Conservation (phyloP, 2,888 invertebrate species). For the Pomacea canaliculata region DNA sequence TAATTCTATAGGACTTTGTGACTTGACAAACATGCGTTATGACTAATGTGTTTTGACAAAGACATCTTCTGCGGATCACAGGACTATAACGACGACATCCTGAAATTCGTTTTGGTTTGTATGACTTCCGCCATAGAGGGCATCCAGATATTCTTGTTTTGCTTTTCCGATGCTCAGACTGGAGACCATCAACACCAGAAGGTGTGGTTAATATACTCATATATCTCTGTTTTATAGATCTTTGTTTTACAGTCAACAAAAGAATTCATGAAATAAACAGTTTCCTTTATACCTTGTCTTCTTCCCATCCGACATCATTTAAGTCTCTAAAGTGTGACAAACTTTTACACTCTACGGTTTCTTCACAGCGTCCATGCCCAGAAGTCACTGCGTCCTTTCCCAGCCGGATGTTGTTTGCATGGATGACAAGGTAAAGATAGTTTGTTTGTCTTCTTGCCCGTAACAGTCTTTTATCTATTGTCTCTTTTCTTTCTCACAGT, state of each 20-base stretch:
- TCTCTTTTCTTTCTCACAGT: too few relatives aligned
- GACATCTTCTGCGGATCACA: slow-evolving; percentile 26
- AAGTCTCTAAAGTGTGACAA: too few relatives aligned
- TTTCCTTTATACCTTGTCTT: too few relatives aligned
- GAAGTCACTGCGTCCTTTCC: slow-evolving; percentile 66
- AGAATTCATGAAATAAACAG: too few relatives aligned
- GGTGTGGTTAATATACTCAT: background rate
- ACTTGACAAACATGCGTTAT: too few relatives aligned
- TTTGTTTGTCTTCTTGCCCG: too few relatives aligned
- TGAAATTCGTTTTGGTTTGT: slow-evolving; percentile 22
- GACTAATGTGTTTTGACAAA: too few relatives aligned
- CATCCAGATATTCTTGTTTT: slow-evolving; percentile 23
- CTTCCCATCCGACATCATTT: too few relatives aligned
- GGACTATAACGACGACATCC: slow-evolving; percentile 31
- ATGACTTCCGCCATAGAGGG: slow-evolving; percentile 23
- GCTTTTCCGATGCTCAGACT: slow-evolving; percentile 18
- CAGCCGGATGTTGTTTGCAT: slow-evolving; percentile 64
- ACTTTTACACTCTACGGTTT: background rate
- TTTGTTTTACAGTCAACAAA: too few relatives aligned
- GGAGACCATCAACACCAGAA: slow-evolving; percentile 11
- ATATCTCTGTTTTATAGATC: too few relatives aligned
- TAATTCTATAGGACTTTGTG: too few relatives aligned
- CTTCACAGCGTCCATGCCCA: slow-evolving; percentile 63
- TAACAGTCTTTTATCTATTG: too few relatives aligned
- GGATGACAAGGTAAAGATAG: slow-evolving; percentile 62